Evolutionary conservation across 2,888 invertebrate species (phyloP).

Genomic region (Eristalis pertinax): DNA sequence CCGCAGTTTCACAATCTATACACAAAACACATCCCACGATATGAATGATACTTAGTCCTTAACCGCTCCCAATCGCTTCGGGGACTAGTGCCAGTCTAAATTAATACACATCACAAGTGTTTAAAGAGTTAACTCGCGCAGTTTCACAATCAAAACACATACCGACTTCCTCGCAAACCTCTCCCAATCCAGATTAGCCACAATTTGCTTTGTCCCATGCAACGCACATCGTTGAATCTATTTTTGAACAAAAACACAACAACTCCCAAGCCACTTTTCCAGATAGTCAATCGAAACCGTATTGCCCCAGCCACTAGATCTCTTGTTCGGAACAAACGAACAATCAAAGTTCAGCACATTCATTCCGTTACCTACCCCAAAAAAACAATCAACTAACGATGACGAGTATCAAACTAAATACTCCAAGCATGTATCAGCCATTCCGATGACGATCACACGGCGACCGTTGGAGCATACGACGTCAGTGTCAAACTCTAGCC

Average conservation of each 20-base stretch:
- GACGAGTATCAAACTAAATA: conserved; percentile 32
- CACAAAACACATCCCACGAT: no score
- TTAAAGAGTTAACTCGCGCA: no score
- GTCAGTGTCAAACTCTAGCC: conserved; percentile 28
- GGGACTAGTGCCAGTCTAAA: no score
- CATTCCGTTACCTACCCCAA: conserved; percentile 58
- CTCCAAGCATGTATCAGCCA: conserved; percentile 50
- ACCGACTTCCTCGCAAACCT: no score
- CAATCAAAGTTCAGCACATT: neutral
- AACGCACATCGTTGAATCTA: no score
- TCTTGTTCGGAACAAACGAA: neutral
- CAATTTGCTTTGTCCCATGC: no score
- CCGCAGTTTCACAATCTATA: no score
- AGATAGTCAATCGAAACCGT: neutral
- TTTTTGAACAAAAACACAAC: neutral
- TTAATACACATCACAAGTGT: no score
- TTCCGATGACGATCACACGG: conserved; percentile 50
- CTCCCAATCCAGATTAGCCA: no score
- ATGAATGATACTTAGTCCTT: no score
- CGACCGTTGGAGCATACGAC: neutral
- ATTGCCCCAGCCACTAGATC: conserved; percentile 2
- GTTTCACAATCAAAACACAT: no score
- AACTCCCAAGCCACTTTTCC: neutral
- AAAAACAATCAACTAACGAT: conserved; percentile 25
- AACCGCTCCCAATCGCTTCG: no score